Evolutionary conservation across 2,888 invertebrate species (phyloP), one percentile per base, ranked within the genome.

Genomic region (Desoria tigrina): DNA sequence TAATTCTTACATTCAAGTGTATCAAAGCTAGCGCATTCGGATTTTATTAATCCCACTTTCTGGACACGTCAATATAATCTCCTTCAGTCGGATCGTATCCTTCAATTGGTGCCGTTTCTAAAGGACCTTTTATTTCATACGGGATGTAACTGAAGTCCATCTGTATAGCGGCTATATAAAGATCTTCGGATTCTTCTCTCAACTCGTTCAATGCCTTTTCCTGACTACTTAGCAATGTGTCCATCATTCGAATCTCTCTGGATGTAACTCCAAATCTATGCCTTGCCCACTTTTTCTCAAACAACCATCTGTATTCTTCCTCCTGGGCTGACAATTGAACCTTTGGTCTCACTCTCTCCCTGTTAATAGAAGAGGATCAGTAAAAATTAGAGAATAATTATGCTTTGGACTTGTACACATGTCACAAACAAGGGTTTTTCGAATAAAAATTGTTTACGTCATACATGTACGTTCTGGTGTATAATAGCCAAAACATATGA

Each of bases 141-240:
- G 93, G 90, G 26, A 94, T 77, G 39, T 93, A 78, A 7, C 82
- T 80, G 21, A 85, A 78, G 79, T 95, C 94, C 4, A 87, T 82
- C 88, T 93, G 84, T 72, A 94, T 86, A 18, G 96, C 95, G 78
- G 88, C 89, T 78, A 88, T 85, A 80, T 95, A 97, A 1, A 97
- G 83, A 42, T 92, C 90, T 77, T 92, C 90, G 0, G 94, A 94
- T 77, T 89, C 91, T 26, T 84, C 84, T 76, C 86, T 85, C 7
- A 98, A 82, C 79, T 90, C 90, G 61, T 88, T 86, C 2, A 97
- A 81, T 0, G 97, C 95, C 77, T 85, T 87, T 71, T 85, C 83
- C 80, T 94, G 94, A 0, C 89, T 85, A 51, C 81, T 82, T 75
- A 86, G 78, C 2, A 92, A 82, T 45, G 85, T 82, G 76, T 90